Evolutionary conservation across 2,113 vertebrate species (phyloP), one percentile per base, ranked within the genome.

Genomic region (Mastomys natalensis): DNA sequence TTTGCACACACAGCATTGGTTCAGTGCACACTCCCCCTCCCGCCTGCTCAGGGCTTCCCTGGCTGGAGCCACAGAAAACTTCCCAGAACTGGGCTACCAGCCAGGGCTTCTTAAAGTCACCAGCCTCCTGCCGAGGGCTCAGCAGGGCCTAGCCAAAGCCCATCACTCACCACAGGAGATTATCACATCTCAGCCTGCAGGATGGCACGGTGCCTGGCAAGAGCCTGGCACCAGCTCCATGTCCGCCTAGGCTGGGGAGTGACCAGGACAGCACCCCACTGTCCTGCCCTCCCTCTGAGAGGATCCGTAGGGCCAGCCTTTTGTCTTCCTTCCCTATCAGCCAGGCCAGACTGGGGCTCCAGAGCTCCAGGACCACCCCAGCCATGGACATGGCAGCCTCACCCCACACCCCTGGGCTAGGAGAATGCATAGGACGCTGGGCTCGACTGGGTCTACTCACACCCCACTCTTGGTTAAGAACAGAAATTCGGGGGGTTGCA

Each of bases 51-150:
- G 70, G 60, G 92, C 76, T 90, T 95, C 80, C 87, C 45, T 22
- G 37, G 92, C 93, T 37, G 13, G 22, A 58, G 51, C 1, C 13
- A 17, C 34, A 72, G 51, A 94, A 87, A 93, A 93, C 70, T 93
- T 76, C 58, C 74, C 80, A 92, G 95, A 4, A 43, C 90, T 90
- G 53, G 96, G 96, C 95, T 51, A 22, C 31, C 76, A 58, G 95
- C 97, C 97, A 98, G 90, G 87, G 90, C 96, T 97, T 93, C 95
- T 90, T 92, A 76, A 78, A 94, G 87, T 93, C 48, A 64, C 90
- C 80, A 34, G 76, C 82, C 88, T 93, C 96, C 93, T 1, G 37
- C 70, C 0, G 62, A 84, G 93, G 87, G 87, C 93, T 97, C 81
- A 96, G 95, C 45, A 3, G 76, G 87, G 48, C 82, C 43, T 17